These are phyloP conservation scores for Brachycybe producta DNA, from an alignment of 2,888 invertebrate species.

Conservation along the genomic window DNA sequence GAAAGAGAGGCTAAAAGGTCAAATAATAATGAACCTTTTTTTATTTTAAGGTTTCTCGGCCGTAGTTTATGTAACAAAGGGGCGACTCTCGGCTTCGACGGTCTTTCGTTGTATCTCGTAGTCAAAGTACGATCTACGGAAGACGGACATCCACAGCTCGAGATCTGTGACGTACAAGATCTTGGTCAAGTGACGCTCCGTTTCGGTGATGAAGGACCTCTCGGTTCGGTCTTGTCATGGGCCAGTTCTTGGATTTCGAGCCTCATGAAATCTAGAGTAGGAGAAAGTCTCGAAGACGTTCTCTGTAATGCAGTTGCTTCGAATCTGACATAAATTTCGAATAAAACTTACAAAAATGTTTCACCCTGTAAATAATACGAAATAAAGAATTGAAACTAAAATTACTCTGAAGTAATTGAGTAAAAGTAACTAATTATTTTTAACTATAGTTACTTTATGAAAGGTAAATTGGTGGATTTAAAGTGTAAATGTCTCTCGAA, in stretches of 20 bases:
- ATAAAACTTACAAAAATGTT: too few relatives aligned
- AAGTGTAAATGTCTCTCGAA: too few relatives aligned
- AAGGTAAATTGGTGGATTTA: too few relatives aligned
- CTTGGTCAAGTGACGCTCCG: neutral
- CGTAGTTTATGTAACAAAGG: neutral
- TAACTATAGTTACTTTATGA: too few relatives aligned
- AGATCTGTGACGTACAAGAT: slow-evolving; percentile 1
- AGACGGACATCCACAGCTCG: slow-evolving; percentile 3
- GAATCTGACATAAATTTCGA: too few relatives aligned
- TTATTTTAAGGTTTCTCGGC: neutral
- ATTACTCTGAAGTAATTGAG: too few relatives aligned
- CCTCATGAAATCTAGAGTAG: neutral
- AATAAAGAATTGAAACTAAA: too few relatives aligned
- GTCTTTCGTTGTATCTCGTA: neutral
- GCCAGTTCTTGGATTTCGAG: neutral
- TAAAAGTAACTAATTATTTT: too few relatives aligned
- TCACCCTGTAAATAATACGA: too few relatives aligned
- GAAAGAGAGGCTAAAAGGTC: neutral
- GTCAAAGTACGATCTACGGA: neutral
- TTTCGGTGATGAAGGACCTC: neutral
- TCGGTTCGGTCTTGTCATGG: neutral
- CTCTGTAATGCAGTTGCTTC: neutral
- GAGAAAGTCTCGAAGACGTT: neutral
- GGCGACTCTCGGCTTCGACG: neutral
- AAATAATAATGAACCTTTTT: neutral